Evolutionary conservation across 2,113 vertebrate species (phyloP).

Genomic region (Semnornis frantzii): DNA sequence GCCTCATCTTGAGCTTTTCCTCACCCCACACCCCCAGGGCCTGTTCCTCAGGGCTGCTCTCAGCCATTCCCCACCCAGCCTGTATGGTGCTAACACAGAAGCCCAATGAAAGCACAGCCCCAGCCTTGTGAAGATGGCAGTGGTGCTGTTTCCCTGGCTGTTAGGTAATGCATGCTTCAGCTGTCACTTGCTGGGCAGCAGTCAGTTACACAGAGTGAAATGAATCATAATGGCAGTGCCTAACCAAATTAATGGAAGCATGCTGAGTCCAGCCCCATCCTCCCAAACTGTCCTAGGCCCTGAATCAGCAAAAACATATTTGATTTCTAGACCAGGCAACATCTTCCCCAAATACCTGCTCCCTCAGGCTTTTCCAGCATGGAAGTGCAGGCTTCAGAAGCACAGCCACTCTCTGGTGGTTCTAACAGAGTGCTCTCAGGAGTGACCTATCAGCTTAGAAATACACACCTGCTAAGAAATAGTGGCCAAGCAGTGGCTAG

Average conservation of each 20-base stretch:
- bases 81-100: neutral
- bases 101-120: neutral
- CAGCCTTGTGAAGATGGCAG: neutral
- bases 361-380: neutral
- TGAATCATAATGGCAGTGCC: constrained; percentile 34
- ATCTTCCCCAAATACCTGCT: neutral
- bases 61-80: too few relatives aligned
- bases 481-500: neutral
- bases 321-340: neutral
- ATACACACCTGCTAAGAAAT: neutral
- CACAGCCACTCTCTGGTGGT: neutral
- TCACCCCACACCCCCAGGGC: too few relatives aligned
- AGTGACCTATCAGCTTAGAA: neutral
- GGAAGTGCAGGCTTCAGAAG: neutral
- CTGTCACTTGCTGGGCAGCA: constrained; percentile 40
- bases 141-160: constrained; percentile 28
- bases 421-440: neutral
- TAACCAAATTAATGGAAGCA: constrained; percentile 49
- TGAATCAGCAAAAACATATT: constrained; percentile 47
- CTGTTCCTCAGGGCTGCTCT: too few relatives aligned
- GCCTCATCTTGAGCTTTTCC: too few relatives aligned
- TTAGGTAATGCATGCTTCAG: constrained; percentile 44
- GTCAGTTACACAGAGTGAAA: constrained; percentile 14
- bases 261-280: constrained; percentile 20
- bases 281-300: constrained; percentile 8